These are phyloP conservation scores for Eulemur mongoz DNA, from an alignment of 2,797 vertebrate genomes.

Conservation along the genomic window DNA sequence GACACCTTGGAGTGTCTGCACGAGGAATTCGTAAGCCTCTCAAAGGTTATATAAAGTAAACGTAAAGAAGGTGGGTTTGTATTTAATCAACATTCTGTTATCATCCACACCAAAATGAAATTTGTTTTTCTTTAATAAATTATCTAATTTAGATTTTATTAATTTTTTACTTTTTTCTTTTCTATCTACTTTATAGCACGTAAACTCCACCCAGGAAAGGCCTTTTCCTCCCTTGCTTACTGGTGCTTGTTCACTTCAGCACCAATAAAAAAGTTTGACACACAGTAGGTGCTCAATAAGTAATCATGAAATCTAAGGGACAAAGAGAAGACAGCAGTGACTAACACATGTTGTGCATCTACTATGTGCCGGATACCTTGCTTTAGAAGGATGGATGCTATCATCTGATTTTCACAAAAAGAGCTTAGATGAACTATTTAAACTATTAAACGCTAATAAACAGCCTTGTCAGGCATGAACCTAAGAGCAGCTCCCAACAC, in stretches of 20 bases:
- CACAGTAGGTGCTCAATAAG: background rate
- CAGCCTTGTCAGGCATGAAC: background rate
- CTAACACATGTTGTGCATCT: background rate
- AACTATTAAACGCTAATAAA: background rate
- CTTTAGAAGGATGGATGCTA: background rate
- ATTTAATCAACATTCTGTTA: background rate
- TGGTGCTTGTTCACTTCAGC: background rate
- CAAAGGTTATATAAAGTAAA: background rate
- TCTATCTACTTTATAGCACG: background rate
- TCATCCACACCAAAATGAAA: background rate
- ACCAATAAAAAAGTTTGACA: background rate
- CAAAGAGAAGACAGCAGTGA: background rate
- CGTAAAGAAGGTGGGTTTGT: background rate
- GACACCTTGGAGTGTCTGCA: background rate
- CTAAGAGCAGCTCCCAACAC: background rate
- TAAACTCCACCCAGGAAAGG: background rate
- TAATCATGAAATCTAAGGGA: background rate
- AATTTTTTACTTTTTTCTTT: background rate
- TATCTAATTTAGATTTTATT: background rate
- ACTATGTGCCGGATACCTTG: background rate
- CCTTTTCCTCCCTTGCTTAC: background rate
- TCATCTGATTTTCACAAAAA: background rate
- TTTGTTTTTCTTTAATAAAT: background rate
- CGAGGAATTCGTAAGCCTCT: background rate
- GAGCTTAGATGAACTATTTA: background rate